These are phyloP conservation scores for Calypte anna DNA, from an alignment of 2,113 vertebrate genomes.

Conservation along the genomic window DNA sequence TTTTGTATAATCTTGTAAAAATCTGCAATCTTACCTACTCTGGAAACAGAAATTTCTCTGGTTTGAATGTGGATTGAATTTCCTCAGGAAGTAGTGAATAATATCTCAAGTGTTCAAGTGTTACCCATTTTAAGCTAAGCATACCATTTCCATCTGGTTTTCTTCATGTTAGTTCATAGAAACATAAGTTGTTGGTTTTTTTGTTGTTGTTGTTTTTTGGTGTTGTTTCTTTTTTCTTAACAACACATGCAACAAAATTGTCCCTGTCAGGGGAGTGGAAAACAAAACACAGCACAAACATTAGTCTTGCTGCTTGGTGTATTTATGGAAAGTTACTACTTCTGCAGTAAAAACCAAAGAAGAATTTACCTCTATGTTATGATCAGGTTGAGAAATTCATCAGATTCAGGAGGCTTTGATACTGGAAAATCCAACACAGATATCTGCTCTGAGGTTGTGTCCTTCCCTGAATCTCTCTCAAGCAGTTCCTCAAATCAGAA, in stretches of 20 bases:
- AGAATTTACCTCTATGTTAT: not conserved
- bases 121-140: not conserved
- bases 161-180: not conserved
- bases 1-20: not conserved
- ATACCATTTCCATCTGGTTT: not conserved
- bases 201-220: no score
- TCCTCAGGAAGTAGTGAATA: not conserved
- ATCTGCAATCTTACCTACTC: not conserved
- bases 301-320: not conserved
- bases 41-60: not conserved
- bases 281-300: not conserved
- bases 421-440: accelerated
- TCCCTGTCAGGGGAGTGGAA: not conserved
- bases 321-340: not conserved
- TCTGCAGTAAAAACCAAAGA: not conserved
- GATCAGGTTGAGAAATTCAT: not conserved
- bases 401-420: not conserved
- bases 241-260: not conserved
- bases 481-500: not conserved
- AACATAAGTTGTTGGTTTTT: not conserved
- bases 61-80: not conserved
- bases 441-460: not conserved
- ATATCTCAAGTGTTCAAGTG: not conserved
- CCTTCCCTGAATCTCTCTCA: not conserved
- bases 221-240: no score